Percentiles rank a stretch among this genome's conserved stretches.
Conservation (phyloP, 2,888 invertebrate genomes). For the Psylliodes chrysocephalus region DNA sequence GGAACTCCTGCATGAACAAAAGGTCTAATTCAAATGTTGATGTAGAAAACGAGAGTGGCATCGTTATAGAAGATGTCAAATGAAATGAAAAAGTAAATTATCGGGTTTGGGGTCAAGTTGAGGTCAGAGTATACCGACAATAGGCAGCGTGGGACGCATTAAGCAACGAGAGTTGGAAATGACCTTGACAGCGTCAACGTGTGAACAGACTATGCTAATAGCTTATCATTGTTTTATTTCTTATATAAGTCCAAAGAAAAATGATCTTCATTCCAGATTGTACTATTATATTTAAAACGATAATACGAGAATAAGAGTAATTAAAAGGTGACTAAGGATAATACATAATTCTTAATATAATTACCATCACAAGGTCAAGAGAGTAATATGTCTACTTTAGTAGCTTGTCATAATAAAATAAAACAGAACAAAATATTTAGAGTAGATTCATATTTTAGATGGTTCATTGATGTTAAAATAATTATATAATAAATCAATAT, state of each 20-base stretch:
- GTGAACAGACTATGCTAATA: constrained; percentile 56
- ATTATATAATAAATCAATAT: too few relatives aligned
- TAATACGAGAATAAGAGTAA: constrained; percentile 33
- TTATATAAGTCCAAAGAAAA: constrained; percentile 41
- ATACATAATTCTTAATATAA: constrained; percentile 27
- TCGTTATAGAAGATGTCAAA: constrained; percentile 25
- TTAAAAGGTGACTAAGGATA: constrained; percentile 34
- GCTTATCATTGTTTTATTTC: constrained; percentile 46
- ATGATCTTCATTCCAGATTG: constrained; percentile 42
- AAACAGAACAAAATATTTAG: too few relatives aligned
- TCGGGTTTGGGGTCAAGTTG: constrained; percentile 53
- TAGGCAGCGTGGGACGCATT: constrained; percentile 53
- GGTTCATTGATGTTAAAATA: too few relatives aligned
- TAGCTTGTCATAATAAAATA: too few relatives aligned
- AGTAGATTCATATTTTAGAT: too few relatives aligned
- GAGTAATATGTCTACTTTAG: too few relatives aligned
- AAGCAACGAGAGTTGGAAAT: constrained; percentile 56
- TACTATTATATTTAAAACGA: constrained; percentile 34
- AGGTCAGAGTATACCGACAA: constrained; percentile 50
- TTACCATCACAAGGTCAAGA: constrained; percentile 28
- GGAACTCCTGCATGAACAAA: too few relatives aligned
- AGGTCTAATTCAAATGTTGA: not conserved
- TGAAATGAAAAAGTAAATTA: constrained; percentile 31
- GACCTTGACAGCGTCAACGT: constrained; percentile 58
- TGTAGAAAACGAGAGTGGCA: constrained; percentile 2